phyloP scores from a whole-genome alignment of 2,797 vertebrate genomes.

The Pygocentrus nattereri region DNA sequence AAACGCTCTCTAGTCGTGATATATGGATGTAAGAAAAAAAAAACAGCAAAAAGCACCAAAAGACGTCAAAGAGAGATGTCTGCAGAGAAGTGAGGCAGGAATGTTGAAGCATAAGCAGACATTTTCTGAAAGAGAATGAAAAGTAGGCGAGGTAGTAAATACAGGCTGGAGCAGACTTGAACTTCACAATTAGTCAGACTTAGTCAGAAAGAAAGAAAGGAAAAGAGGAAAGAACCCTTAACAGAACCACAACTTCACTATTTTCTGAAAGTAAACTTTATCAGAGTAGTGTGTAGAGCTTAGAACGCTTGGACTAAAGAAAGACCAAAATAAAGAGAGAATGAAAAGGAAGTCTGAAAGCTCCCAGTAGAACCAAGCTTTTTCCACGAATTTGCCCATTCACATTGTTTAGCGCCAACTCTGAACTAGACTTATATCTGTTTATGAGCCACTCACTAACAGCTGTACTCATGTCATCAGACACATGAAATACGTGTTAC shows the following conservation, averaged over 20 bases:
- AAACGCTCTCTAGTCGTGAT: conserved; percentile 5
- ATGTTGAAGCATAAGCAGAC: conserved; percentile 4
- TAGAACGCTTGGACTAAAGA: no score
- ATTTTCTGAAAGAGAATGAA: background rate
- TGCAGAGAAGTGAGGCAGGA: conserved; percentile 4
- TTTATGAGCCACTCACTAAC: background rate
- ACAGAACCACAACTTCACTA: no score
- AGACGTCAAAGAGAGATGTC: background rate
- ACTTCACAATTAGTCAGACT: background rate
- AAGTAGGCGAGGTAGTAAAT: background rate
- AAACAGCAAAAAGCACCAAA: background rate
- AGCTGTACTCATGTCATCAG: background rate
- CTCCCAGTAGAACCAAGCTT: background rate
- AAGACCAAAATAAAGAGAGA: no score
- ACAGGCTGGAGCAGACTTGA: background rate
- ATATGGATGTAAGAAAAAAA: background rate
- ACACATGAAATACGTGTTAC: background rate
- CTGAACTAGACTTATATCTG: background rate
- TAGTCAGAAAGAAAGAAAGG: background rate
- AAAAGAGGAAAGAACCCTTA: no score
- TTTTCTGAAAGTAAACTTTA: no score
- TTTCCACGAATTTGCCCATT: background rate
- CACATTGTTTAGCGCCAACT: background rate
- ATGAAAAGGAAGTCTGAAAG: background rate
- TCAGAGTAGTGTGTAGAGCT: no score